Conservation (phyloP, 2,797 vertebrate species). For the Girardinus metallicus region DNA sequence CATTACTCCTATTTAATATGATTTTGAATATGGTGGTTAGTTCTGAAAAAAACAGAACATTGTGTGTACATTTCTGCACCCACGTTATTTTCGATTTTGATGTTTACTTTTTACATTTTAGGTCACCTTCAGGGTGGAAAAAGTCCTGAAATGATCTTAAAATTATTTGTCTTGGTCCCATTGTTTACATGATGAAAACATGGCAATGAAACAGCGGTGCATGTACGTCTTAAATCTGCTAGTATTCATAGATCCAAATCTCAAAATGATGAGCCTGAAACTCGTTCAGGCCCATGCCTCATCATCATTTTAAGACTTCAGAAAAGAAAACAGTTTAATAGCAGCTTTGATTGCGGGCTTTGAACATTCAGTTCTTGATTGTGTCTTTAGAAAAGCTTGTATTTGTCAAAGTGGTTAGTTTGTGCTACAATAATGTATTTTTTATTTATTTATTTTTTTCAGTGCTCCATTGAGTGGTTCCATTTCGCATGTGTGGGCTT, state of each 20-base stretch:
- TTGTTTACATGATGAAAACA: neutral
- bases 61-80: neutral
- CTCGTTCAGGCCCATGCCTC: neutral
- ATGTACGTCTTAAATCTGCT: too few species aligned
- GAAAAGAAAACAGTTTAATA: neutral
- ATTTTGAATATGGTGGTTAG: neutral
- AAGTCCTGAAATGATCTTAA: neutral
- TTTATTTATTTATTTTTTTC: slow-evolving; percentile 40
- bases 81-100: neutral
- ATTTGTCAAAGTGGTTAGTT: slow-evolving; percentile 23
- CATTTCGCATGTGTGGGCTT: slow-evolving; percentile 98
- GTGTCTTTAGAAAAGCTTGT: neutral
- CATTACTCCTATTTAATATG: neutral
- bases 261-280: neutral
- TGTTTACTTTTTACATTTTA: neutral
- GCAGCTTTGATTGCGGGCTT: neutral
- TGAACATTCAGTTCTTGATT: slow-evolving; percentile 17
- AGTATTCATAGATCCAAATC: neutral
- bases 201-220: neutral
- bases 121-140: neutral
- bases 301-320: neutral
- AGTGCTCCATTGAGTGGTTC: slow-evolving; percentile 99
- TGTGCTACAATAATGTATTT: slow-evolving; percentile 4
- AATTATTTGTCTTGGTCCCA: neutral
- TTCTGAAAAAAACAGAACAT: neutral